Conservation (phyloP, 2,797 vertebrate genomes). For the Poeciliopsis paucimaculata region DNA sequence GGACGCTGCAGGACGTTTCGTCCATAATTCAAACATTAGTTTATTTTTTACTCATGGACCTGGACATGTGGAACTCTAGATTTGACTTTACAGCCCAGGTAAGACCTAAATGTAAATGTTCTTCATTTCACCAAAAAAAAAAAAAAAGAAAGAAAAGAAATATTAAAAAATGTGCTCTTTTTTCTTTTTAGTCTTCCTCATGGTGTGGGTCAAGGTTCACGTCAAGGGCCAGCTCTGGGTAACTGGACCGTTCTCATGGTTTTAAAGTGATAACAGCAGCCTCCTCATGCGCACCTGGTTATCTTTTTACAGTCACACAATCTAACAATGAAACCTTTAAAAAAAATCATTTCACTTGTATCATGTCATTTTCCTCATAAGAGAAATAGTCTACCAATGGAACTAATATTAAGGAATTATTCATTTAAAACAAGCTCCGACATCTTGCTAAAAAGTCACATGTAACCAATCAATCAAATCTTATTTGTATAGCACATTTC, state of each 20-base stretch:
- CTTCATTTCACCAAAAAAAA: background rate
- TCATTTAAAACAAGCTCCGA: too few species aligned
- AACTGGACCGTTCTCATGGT: background rate
- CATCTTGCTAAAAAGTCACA: too few species aligned
- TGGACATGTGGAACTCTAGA: constrained; percentile 75
- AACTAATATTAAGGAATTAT: too few species aligned
- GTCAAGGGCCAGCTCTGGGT: constrained; percentile 70
- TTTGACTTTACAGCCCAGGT: constrained; percentile 72
- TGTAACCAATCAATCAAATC: too few species aligned
- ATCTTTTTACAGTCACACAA: background rate
- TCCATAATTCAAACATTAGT: constrained; percentile 49
- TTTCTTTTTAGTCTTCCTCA: constrained; percentile 66
- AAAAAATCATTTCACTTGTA: background rate
- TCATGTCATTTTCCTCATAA: too few species aligned
- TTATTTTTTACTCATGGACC: constrained; percentile 58
- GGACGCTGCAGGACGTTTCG: constrained; percentile 46
- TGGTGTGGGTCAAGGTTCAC: constrained; percentile 68
- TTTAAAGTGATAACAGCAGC: constrained; percentile 1
- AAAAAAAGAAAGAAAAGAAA: too few species aligned
- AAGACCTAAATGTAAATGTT: constrained; percentile 10
- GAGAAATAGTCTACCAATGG: too few species aligned
- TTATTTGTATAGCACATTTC: too few species aligned
- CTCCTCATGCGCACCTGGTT: background rate
- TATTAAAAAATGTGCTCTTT: background rate
- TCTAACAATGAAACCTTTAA: background rate